phyloP scores from a whole-genome alignment of 2,113 vertebrate genomes.

The Hystrix brachyura region DNA sequence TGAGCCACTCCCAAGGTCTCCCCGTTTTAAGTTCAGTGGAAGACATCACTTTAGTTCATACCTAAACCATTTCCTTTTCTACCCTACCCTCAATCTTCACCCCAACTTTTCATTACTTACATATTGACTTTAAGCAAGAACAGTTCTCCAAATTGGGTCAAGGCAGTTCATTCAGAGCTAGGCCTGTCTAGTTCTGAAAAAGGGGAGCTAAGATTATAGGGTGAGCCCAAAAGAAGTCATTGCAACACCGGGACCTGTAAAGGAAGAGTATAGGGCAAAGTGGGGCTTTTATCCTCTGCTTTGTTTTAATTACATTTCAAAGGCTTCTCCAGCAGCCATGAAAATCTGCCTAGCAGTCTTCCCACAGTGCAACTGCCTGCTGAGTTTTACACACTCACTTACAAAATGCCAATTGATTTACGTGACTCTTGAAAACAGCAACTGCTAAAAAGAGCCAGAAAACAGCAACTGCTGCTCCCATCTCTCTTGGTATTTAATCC shows the following conservation, averaged over 20 bases:
- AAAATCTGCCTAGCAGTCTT: slow-evolving; percentile 31
- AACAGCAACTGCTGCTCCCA: slow-evolving; percentile 60
- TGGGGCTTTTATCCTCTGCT: neutral
- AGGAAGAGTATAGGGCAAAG: neutral
- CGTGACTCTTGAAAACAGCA: slow-evolving; percentile 72
- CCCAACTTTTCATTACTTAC: neutral
- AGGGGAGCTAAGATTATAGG: neutral
- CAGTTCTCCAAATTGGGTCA: neutral
- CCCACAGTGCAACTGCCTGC: slow-evolving; percentile 63
- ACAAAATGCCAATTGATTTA: slow-evolving; percentile 80
- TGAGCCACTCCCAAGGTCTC: neutral
- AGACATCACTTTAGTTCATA: neutral
- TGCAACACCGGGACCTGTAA: neutral
- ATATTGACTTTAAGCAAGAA: slow-evolving; percentile 67
- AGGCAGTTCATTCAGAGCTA: neutral
- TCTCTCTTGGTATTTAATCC: slow-evolving; percentile 78
- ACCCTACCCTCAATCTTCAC: neutral
- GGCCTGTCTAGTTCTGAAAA: neutral
- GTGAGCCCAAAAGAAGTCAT: slow-evolving; percentile 60
- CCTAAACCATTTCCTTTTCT: slow-evolving; percentile 18
- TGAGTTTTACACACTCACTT: slow-evolving; percentile 81
- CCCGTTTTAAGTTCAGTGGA: neutral
- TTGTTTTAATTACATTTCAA: slow-evolving; percentile 84
- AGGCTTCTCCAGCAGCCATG: slow-evolving; percentile 53
- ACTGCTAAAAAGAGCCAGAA: slow-evolving; percentile 20